Evolutionary conservation across 2,113 vertebrate species (phyloP).

Genomic region (Beaufortia kweichowensis): DNA sequence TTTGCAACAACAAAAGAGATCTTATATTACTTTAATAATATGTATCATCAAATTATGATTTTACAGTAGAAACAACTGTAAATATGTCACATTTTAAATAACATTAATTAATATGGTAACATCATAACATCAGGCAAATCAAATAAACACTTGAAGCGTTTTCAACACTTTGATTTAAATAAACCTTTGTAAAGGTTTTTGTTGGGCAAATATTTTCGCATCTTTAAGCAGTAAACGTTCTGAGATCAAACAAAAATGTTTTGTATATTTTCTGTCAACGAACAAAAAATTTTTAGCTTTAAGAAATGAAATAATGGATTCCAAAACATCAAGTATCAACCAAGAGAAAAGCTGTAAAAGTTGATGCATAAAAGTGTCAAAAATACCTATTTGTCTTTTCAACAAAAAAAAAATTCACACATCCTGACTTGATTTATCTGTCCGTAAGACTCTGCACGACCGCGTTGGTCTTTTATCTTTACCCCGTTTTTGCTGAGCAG

Average conservation of each 20-base stretch:
- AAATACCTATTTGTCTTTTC: neutral
- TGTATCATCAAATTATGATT: neutral
- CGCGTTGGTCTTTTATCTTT: conserved; percentile 46
- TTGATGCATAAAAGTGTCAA: conserved; percentile 3
- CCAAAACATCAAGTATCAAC: conserved; percentile 27
- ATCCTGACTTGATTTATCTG: conserved; percentile 31
- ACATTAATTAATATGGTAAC: no score
- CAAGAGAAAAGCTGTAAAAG: neutral
- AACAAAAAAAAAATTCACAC: conserved; percentile 34
- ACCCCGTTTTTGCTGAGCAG: conserved; percentile 66
- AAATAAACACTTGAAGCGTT: neutral
- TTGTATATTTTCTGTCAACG: no score
- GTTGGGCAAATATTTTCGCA: neutral
- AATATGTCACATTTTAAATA: no score
- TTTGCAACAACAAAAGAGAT: no score
- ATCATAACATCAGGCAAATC: neutral
- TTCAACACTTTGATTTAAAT: neutral
- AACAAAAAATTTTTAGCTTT: neutral
- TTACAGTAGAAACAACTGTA: neutral
- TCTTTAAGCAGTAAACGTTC: neutral
- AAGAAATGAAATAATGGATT: neutral
- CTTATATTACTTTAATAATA: no score
- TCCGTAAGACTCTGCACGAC: neutral
- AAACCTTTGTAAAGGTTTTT: neutral
- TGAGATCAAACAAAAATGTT: neutral